A percentile compares a stretch with the other conserved stretches of the same genome.
Conservation (phyloP, 2,797 vertebrate species). For the Gymnopithys bicolor region DNA sequence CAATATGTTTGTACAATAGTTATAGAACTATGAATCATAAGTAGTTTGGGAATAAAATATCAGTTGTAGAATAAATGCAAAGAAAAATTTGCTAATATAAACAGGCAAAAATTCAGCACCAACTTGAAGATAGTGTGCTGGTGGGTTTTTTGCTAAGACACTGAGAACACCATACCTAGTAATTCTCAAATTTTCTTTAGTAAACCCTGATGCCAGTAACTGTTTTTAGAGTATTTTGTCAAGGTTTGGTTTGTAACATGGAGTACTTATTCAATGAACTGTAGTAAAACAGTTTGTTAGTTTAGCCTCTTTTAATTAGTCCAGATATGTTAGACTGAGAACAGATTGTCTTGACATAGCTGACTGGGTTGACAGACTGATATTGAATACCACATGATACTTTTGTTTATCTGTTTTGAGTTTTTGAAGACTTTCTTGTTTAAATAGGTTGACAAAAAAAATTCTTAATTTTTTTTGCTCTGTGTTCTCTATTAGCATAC, state of each 20-base stretch:
- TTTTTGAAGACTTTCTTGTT: neutral
- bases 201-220: neutral
- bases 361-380: neutral
- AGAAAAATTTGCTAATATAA: neutral
- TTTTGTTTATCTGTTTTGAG: neutral
- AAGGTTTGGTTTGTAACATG: accelerated
- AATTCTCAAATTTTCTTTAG: neutral
- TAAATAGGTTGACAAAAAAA: neutral
- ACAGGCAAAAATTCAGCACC: neutral
- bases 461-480: accelerated
- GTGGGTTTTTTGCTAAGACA: neutral
- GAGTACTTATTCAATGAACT: neutral
- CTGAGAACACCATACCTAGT: neutral
- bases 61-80: neutral
- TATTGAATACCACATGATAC: neutral
- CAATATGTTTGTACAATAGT: neutral
- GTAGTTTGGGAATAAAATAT: neutral
- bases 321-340: neutral
- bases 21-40: neutral
- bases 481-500: neutral
- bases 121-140: neutral
- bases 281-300: neutral
- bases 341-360: neutral
- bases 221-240: neutral
- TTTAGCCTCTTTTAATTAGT: neutral